Conservation (phyloP, 37 sponge, comb jelly and placozoan species). For the Beroe ovata region DNA sequence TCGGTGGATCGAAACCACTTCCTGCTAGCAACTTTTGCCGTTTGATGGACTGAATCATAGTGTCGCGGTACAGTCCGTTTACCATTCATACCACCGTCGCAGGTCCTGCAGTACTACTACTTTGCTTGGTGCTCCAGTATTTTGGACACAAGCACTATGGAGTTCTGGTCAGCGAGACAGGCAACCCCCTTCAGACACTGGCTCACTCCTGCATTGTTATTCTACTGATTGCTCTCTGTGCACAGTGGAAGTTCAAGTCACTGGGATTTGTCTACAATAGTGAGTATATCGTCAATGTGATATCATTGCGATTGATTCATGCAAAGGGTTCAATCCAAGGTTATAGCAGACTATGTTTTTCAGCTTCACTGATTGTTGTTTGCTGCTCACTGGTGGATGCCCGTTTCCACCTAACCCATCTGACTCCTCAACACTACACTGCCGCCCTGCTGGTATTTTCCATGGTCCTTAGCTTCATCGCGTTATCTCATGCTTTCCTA, state of each 20-base stretch:
- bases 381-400: neutral
- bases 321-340: too few relatives aligned
- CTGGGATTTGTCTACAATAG: neutral
- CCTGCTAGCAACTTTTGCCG: conserved; percentile 60
- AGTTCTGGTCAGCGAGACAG: neutral
- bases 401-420: neutral
- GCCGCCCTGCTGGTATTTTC: neutral
- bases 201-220: neutral
- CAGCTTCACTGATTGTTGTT: too few relatives aligned
- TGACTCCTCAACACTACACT: neutral
- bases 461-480: neutral
- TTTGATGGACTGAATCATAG: too few relatives aligned
- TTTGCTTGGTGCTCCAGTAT: neutral
- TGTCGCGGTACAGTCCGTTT: too few relatives aligned
- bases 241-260: neutral
- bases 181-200: neutral
- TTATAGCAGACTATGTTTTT: too few relatives aligned
- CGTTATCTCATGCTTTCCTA: neutral
- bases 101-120: neutral
- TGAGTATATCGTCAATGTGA: too few relatives aligned
- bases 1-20: conserved; percentile 70
- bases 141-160: neutral
- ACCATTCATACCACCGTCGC: too few relatives aligned
- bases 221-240: neutral
- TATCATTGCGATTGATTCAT: too few relatives aligned